Conservation (phyloP, 2,888 invertebrate genomes). For the Julus scanicus region DNA sequence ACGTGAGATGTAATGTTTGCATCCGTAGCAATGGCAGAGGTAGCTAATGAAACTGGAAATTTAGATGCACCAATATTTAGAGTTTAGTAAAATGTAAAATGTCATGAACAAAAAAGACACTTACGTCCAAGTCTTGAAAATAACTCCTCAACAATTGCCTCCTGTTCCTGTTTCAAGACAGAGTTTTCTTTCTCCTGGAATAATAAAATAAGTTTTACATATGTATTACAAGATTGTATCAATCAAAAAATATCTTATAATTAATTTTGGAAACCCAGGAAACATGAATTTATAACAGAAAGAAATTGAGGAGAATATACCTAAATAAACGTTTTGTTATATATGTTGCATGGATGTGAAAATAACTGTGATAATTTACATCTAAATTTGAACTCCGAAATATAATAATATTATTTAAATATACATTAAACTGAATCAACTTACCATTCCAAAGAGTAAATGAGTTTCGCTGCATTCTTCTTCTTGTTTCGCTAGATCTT, state of each 20-base stretch:
- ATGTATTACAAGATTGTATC: too few relatives aligned
- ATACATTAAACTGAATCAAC: not conserved
- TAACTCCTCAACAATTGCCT: not conserved
- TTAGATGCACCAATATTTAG: not conserved
- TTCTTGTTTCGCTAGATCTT: slow-evolving; percentile 43
- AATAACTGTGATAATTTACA: too few relatives aligned
- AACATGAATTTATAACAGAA: too few relatives aligned
- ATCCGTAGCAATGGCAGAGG: not conserved
- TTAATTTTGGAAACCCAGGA: too few relatives aligned
- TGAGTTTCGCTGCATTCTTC: not conserved
- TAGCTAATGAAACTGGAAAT: not conserved
- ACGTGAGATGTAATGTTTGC: not conserved
- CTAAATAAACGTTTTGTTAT: not conserved
- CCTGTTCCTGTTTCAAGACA: not conserved
- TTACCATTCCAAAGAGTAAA: not conserved
- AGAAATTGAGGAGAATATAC: too few relatives aligned
- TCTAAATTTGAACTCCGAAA: too few relatives aligned
- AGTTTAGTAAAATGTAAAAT: not conserved
- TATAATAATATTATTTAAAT: not conserved
- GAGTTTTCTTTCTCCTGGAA: not conserved
- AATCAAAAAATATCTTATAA: too few relatives aligned
- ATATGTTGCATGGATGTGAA: not conserved
- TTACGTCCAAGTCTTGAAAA: slow-evolving; percentile 5
- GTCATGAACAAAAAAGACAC: not conserved
- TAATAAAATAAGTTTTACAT: not conserved